phyloP scores from a whole-genome alignment of 2,888 invertebrate genomes.

The Branchellion lobata region DNA sequence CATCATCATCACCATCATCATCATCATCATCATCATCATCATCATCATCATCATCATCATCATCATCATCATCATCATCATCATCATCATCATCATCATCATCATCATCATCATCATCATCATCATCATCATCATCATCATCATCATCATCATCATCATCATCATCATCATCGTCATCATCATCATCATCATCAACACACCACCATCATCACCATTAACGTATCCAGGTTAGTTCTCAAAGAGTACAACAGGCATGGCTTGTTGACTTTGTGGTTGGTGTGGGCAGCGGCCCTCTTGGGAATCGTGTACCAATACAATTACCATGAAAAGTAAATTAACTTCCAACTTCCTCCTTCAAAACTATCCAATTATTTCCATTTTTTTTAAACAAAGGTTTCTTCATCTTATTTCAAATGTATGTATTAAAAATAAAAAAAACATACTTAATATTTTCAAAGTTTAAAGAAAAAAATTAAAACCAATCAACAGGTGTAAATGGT shows the following conservation, averaged over 20 bases:
- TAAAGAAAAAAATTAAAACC: too few relatives aligned
- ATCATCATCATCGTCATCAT: constrained; percentile 13
- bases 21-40: neutral
- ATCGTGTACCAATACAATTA: constrained; percentile 93
- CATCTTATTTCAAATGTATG: too few relatives aligned
- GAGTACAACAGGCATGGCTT: constrained; percentile 57
- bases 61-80: neutral
- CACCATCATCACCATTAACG: constrained; percentile 20
- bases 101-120: constrained; percentile 24
- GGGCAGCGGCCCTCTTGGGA: constrained; percentile 84
- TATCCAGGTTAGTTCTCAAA: constrained; percentile 61
- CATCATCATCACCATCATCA: constrained; percentile 24
- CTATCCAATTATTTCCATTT: too few relatives aligned
- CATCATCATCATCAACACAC: neutral
- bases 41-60: neutral
- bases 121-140: constrained; percentile 9
- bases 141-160: neutral
- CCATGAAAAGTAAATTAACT: constrained; percentile 76
- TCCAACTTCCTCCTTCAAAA: too few relatives aligned
- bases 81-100: constrained; percentile 20
- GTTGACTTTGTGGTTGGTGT: constrained; percentile 64
- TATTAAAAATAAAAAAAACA: too few relatives aligned
- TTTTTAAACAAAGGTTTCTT: too few relatives aligned
- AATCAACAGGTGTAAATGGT: constrained; percentile 74
- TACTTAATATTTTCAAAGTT: too few relatives aligned